Percentiles rank a stretch among this genome's conserved stretches.
These are phyloP conservation scores for Chaitophorus viminalis DNA, from an alignment of 2,888 invertebrate genomes.

Conservation along the genomic window DNA sequence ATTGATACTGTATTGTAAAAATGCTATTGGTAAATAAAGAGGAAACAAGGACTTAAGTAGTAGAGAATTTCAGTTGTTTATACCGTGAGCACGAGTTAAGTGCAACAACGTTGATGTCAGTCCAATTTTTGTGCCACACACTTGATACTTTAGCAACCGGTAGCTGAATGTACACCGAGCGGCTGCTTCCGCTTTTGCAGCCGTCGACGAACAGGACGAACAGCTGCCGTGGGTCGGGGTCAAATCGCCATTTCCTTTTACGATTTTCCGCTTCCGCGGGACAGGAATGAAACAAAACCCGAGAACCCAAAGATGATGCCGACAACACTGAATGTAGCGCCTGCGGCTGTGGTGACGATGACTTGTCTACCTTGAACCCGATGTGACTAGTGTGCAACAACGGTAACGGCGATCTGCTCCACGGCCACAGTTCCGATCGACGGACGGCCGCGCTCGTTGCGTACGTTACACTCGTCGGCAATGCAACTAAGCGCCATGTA, in stretches of 20 bases:
- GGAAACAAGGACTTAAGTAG: no score
- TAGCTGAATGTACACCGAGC: neutral
- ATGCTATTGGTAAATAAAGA: no score
- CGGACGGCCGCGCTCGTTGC: neutral
- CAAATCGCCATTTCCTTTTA: neutral
- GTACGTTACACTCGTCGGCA: neutral
- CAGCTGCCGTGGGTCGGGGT: neutral
- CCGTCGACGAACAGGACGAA: neutral
- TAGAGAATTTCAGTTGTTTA: no score
- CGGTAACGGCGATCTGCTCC: no score
- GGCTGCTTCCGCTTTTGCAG: neutral
- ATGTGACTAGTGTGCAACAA: neutral
- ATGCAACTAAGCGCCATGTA: neutral
- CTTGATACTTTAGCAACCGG: neutral
- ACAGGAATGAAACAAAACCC: neutral
- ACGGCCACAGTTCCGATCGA: neutral
- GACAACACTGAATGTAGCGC: no score
- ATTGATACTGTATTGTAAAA: no score
- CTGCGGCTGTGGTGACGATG: neutral
- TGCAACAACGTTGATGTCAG: no score
- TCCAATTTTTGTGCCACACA: neutral
- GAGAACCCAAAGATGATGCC: no score
- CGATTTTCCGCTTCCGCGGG: neutral
- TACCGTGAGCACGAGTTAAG: no score
- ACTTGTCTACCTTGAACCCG: neutral